Evolutionary conservation across 1,140 invertebrate genomes (phyloP).

Genomic region (Drosophila santomea): DNA sequence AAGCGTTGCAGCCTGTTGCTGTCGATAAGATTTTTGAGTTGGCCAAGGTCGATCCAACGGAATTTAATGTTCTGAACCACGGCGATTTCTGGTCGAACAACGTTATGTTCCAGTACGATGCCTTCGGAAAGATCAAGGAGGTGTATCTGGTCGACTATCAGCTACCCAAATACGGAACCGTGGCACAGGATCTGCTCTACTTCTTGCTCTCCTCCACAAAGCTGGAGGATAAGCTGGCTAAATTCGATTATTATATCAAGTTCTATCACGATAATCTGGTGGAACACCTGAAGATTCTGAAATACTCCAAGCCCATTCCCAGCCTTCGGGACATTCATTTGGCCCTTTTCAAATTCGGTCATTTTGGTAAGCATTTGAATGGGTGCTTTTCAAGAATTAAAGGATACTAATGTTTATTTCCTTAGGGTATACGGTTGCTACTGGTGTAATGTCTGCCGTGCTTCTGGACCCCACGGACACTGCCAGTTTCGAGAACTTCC

Average conservation of each 20-base stretch:
- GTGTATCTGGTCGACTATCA: conserved; percentile 71
- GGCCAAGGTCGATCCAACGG: conserved; percentile 74
- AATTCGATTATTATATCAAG: conserved; percentile 77
- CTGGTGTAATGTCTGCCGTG: conserved; percentile 18
- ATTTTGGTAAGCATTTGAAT: not conserved
- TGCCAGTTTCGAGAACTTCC: conserved; percentile 16
- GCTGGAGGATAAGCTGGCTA: conserved; percentile 67
- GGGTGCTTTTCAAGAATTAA: too few relatives aligned
- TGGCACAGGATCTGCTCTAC: conserved; percentile 68
- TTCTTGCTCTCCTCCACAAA: conserved; percentile 72
- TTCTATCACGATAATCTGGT: conserved; percentile 66
- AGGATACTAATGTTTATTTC: too few relatives aligned
- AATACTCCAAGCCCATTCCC: conserved; percentile 63
- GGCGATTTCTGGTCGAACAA: conserved; percentile 87
- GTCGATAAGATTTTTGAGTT: conserved; percentile 47
- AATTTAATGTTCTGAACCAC: conserved; percentile 88
- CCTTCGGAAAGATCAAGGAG: conserved; percentile 80
- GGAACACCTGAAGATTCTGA: conserved; percentile 59
- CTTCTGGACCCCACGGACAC: conserved; percentile 17
- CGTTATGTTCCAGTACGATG: conserved; percentile 87
- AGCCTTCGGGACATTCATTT: conserved; percentile 62
- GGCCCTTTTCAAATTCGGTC: conserved; percentile 43
- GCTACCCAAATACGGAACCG: conserved; percentile 62
- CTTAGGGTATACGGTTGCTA: conserved; percentile 8
- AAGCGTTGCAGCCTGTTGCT: conserved; percentile 25